phyloP scores from a whole-genome alignment of 30 jellyfish, hydroid and myxozoan genomes.

The Clytia hemisphaerica region DNA sequence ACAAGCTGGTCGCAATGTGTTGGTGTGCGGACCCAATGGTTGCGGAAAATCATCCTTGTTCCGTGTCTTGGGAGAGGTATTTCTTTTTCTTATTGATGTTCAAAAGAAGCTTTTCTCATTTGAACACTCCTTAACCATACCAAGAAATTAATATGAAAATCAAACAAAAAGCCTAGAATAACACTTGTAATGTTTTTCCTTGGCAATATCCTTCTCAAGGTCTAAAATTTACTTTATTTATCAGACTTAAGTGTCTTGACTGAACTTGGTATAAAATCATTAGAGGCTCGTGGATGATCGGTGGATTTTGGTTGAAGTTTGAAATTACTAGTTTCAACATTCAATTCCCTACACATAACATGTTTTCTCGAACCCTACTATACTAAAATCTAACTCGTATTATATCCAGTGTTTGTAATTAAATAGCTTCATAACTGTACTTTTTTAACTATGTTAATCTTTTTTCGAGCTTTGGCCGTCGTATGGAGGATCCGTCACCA shows the following conservation, averaged over 20 bases:
- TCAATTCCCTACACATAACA: too few species aligned
- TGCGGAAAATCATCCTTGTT: constrained; percentile 96
- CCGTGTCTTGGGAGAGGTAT: constrained; percentile 95
- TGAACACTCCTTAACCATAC: too few species aligned
- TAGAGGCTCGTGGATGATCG: not conserved
- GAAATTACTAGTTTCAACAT: too few species aligned
- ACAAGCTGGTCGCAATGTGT: constrained; percentile 80
- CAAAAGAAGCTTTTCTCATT: not conserved
- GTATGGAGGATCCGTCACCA: constrained; percentile 83
- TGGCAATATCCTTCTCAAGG: too few species aligned
- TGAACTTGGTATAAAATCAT: not conserved
- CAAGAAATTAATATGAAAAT: too few species aligned
- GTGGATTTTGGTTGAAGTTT: not conserved
- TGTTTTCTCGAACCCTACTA: too few species aligned
- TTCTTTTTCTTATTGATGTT: not conserved
- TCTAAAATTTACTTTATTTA: too few species aligned
- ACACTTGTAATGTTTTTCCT: too few species aligned
- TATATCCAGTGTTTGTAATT: not conserved
- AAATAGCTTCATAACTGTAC: not conserved
- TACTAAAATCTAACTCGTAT: too few species aligned
- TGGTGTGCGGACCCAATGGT: constrained; percentile 99
- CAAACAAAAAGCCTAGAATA: too few species aligned
- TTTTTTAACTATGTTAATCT: not conserved
- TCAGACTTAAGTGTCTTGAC: not conserved
- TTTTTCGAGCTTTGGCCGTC: constrained; percentile 91